Percentiles rank a stretch among this genome's conserved stretches.
Evolutionary conservation across 2,113 vertebrate species (phyloP).

Genomic region (Ranitomeya imitator): DNA sequence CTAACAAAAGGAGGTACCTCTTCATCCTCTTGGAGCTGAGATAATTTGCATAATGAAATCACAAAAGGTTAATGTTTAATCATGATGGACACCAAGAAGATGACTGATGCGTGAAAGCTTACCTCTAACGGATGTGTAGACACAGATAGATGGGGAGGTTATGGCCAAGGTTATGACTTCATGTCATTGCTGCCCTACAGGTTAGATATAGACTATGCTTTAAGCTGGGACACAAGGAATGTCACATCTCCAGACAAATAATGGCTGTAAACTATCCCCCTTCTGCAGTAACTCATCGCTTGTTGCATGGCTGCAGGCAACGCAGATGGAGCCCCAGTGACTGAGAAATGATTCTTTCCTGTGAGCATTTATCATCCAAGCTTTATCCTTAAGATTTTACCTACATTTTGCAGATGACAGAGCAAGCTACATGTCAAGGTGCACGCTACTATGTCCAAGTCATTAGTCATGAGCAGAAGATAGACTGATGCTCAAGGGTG

Average conservation of each 20-base stretch:
- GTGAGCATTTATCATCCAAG: not conserved
- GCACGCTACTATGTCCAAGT: not conserved
- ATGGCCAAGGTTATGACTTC: not conserved
- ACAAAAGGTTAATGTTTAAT: not conserved
- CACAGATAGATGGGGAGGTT: not conserved
- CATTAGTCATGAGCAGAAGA: not conserved
- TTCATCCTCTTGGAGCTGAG: too few relatives aligned
- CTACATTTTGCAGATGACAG: not conserved
- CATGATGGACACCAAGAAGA: not conserved
- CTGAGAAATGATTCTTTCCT: not conserved
- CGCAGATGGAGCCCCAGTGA: not conserved
- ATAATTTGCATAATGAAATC: too few relatives aligned
- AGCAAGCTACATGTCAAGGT: not conserved
- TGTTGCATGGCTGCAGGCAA: not conserved
- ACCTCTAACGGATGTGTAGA: not conserved
- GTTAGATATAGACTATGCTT: not conserved
- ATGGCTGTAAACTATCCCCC: slow-evolving; percentile 5
- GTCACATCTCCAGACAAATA: slow-evolving; percentile 19
- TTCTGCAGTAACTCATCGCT: not conserved
- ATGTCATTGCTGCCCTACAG: not conserved
- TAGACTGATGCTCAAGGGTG: not conserved
- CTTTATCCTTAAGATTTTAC: not conserved
- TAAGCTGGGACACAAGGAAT: not conserved
- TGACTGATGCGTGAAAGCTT: not conserved
- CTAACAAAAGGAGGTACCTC: too few relatives aligned